Percentiles rank a stretch among this genome's conserved stretches.
These are phyloP conservation scores for Pseudopodoces humilis DNA, from an alignment of 2,113 vertebrate species.

Conservation along the genomic window DNA sequence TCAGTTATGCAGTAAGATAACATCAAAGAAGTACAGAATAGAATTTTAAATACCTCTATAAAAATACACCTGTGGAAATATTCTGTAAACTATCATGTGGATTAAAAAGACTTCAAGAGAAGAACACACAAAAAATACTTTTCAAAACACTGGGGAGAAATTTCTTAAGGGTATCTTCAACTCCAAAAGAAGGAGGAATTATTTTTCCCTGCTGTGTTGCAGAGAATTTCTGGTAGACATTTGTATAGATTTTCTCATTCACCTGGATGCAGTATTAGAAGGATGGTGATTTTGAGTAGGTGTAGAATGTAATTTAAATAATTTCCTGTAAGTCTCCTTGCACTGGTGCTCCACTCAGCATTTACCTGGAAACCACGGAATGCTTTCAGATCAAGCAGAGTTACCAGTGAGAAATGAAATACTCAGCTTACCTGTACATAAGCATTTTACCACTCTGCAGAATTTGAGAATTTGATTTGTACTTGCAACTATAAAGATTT, in stretches of 20 bases:
- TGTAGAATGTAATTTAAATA: slow-evolving; percentile 21
- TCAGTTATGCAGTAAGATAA: neutral
- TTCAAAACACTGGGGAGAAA: neutral
- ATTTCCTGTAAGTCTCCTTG: slow-evolving; percentile 34
- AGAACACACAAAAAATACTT: neutral
- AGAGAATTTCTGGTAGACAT: neutral
- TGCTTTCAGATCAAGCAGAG: neutral
- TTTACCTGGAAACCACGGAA: slow-evolving; percentile 3
- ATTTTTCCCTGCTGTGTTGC: neutral
- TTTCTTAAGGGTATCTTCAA: neutral
- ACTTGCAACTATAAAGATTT: neutral
- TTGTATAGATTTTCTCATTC: neutral
- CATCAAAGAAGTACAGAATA: slow-evolving; percentile 21
- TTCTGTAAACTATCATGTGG: neutral
- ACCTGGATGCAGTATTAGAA: neutral
- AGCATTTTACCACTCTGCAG: neutral
- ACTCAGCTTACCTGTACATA: neutral
- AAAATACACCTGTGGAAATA: slow-evolving; percentile 15
- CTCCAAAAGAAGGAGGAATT: neutral
- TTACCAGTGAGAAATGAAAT: neutral
- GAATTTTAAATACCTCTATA: slow-evolving; percentile 1
- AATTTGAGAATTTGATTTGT: neutral
- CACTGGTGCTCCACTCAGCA: slow-evolving; percentile 25
- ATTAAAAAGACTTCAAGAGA: neutral
- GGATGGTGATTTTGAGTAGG: neutral